Percentiles rank a stretch among this genome's conserved stretches.
phyloP scores from a whole-genome alignment of 2,797 vertebrate genomes.

The Zalophus californianus region DNA sequence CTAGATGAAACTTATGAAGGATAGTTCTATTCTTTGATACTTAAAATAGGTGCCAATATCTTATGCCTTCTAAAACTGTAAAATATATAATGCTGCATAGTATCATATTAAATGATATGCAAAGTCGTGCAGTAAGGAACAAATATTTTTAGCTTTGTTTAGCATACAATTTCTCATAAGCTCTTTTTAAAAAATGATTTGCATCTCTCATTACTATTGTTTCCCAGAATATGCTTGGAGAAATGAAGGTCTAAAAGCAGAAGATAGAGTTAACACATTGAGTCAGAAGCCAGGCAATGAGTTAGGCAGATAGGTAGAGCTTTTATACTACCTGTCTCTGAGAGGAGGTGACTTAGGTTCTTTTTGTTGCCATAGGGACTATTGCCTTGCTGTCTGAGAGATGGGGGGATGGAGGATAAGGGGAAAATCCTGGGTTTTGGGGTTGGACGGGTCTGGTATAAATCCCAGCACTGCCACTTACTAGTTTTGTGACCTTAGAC shows the following conservation, averaged over 20 bases:
- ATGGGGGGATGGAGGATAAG: not conserved
- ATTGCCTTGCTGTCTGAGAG: not conserved
- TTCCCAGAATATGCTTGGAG: not conserved
- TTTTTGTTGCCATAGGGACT: not conserved
- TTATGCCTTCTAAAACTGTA: conserved; percentile 29
- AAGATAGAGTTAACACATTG: conserved; percentile 32
- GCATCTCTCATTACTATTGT: not conserved
- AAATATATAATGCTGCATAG: not conserved
- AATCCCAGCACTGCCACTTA: not conserved
- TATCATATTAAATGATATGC: conserved; percentile 35
- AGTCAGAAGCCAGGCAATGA: not conserved
- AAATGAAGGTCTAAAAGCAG: not conserved
- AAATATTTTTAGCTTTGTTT: conserved; percentile 30
- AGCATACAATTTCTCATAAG: not conserved
- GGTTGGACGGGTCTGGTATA: not conserved
- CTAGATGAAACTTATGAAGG: conserved; percentile 41
- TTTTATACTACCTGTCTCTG: not conserved
- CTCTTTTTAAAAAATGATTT: not conserved
- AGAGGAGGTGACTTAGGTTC: not conserved
- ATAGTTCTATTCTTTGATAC: conserved; percentile 27
- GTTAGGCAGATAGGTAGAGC: conserved; percentile 25
- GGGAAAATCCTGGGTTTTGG: not conserved
- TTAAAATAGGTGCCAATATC: conserved; percentile 25
- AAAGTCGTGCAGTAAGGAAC: conserved; percentile 10
- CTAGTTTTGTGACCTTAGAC: not conserved